These are phyloP conservation scores for Takifugu ocellatus DNA, from an alignment of 2,797 vertebrate genomes.

Conservation along the genomic window DNA sequence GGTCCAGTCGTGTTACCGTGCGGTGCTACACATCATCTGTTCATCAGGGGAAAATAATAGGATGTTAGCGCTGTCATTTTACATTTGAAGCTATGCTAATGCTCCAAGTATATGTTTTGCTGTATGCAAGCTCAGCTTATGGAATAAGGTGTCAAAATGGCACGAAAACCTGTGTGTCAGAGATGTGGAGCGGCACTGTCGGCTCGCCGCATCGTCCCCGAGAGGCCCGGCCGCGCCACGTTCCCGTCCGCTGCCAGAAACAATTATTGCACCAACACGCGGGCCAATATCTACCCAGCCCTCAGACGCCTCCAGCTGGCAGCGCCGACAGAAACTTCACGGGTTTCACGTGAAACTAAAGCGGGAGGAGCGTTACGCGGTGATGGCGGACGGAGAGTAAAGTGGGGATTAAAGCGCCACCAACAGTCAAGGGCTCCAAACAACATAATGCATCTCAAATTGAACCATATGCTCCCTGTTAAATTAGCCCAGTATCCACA, in stretches of 20 bases:
- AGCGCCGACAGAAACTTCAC: neutral
- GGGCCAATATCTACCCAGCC: neutral
- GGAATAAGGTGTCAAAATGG: neutral
- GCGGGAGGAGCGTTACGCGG: neutral
- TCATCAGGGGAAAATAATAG: no score
- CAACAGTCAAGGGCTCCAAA: slow-evolving; percentile 1
- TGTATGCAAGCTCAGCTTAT: no score
- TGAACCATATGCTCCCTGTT: slow-evolving; percentile 9
- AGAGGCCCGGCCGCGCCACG: neutral
- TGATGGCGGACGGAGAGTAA: neutral
- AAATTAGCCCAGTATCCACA: neutral
- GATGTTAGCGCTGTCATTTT: no score
- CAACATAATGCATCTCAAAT: slow-evolving; percentile 6
- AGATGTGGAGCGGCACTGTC: neutral
- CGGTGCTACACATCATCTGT: no score
- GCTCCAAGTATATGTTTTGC: no score
- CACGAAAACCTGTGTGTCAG: neutral
- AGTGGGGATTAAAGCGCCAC: neutral
- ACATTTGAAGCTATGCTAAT: no score
- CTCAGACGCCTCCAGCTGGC: neutral
- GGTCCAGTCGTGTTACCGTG: no score
- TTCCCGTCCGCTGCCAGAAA: neutral
- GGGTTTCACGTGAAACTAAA: neutral
- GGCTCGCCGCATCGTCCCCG: neutral
- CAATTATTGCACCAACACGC: neutral